Base-by-base conservation (phyloP, 2,797 vertebrate genomes). In the Propithecus deckenii region DNA sequence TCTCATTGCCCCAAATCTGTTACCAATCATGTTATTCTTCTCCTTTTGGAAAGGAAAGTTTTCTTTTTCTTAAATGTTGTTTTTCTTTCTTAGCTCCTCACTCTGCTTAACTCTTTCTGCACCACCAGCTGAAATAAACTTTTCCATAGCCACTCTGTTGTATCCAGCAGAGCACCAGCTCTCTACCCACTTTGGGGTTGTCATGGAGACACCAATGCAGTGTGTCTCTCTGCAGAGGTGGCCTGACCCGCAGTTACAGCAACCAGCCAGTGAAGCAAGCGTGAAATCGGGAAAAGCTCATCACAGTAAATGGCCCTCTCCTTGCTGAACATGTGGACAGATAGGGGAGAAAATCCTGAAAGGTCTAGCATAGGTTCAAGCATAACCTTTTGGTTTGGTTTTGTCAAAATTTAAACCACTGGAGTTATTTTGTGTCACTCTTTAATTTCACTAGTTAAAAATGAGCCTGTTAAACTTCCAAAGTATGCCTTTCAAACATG, bases 181-280 rank as follows among this genome's bases (percentile, higher is more conserved):
- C 30, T 30, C 35, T 15, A 55, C 13, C 1, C 0, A 57, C 9
- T 46, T 81, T 79, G 79, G 5, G 3, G 87, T 95, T 96, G 80
- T 41, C 97, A 96, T 95, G 93, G 89, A 79, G 52, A 97, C n/a
- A 41, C 17, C 46, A 72, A 48, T 8, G 30, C 11, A 57, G 38
- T 52, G n/a, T 12, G 9, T 85, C 91, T 83, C 15, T 92, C 84
- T 94, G 65, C 74, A 86, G 78, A 85, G 67, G 65, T 52, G 18
- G 13, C 79, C 71, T 97, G 96, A 94, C 85, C 72, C 86, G 6
- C 30, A 92, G 50, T 69, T 41, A 88, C 32, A 90, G 38, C 38
- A 57, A 57, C 11, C 50, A 89, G 86, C n/a, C 67, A 63, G 14
- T 10, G 57, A 61, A 94, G 50, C 52, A 38, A 71, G 50, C 55